Evolutionary conservation across 1,140 invertebrate species (phyloP).

Genomic region (Heliconius congener): DNA sequence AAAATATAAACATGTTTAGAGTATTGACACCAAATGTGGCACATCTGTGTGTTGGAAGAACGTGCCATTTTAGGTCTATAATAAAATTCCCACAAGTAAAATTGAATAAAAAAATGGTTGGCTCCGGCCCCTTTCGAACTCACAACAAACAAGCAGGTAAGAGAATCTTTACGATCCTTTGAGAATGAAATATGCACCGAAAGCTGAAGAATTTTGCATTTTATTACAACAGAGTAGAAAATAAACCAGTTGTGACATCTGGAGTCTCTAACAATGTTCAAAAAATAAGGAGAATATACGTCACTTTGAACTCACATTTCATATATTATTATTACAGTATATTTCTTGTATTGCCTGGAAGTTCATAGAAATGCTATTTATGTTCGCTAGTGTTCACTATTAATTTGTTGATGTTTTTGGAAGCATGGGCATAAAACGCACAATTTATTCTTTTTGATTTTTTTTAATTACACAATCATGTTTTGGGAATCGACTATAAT

Average conservation of each 20-base stretch:
- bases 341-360: not conserved
- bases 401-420: no score
- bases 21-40: constrained; percentile 60
- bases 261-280: constrained; percentile 22
- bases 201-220: constrained; percentile 62
- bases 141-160: constrained; percentile 79
- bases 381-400: no score
- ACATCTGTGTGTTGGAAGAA: constrained; percentile 70
- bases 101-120: constrained; percentile 75
- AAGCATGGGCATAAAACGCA: no score
- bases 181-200: constrained; percentile 65
- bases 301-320: not conserved
- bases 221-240: constrained; percentile 43
- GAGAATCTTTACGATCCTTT: constrained; percentile 72
- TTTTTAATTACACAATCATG: no score
- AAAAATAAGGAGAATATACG: not conserved
- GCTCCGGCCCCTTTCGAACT: constrained; percentile 66
- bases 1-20: constrained; percentile 60
- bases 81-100: constrained; percentile 79
- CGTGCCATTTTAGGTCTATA: constrained; percentile 71
- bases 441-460: no score
- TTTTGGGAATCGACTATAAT: no score
- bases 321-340: not conserved
- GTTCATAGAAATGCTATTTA: not conserved
- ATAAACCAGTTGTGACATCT: constrained; percentile 29